Conservation (phyloP, 2,113 vertebrate genomes). For the Eidolon helvum region DNA sequence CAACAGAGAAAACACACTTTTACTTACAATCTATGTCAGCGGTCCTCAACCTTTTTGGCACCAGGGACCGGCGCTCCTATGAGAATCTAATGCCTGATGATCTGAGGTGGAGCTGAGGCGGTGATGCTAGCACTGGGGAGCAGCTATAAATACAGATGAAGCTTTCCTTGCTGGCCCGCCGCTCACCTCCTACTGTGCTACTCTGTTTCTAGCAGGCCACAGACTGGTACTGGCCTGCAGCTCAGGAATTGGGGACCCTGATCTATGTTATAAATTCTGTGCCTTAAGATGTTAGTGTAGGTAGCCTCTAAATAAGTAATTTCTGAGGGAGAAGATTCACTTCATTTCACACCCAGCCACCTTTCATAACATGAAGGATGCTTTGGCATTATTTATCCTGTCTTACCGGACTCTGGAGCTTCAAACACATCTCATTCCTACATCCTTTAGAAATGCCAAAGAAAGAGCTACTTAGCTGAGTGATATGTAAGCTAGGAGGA, state of each 20-base stretch:
- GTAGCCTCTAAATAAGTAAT: background rate
- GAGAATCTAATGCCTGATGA: too few relatives aligned
- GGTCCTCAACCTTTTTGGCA: too few relatives aligned
- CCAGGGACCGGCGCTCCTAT: too few relatives aligned
- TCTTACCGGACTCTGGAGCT: background rate
- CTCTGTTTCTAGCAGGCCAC: too few relatives aligned
- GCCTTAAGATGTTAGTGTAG: background rate
- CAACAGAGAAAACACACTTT: background rate
- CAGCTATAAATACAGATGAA: too few relatives aligned
- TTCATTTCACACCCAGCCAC: background rate
- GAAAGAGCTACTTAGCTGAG: background rate
- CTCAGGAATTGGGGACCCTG: too few relatives aligned
- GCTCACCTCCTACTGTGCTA: too few relatives aligned
- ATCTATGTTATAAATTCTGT: background rate
- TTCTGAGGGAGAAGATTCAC: background rate
- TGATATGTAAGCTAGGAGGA: background rate
- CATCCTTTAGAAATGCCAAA: background rate
- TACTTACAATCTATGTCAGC: background rate
- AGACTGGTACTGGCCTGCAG: too few relatives aligned
- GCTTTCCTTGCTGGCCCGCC: too few relatives aligned
- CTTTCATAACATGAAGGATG: background rate
- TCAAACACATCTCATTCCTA: background rate
- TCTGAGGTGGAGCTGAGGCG: too few relatives aligned
- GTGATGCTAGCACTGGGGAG: too few relatives aligned
- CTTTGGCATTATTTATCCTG: background rate